Conservation (phyloP, 2,888 invertebrate species). For the Lapara coniferarum region DNA sequence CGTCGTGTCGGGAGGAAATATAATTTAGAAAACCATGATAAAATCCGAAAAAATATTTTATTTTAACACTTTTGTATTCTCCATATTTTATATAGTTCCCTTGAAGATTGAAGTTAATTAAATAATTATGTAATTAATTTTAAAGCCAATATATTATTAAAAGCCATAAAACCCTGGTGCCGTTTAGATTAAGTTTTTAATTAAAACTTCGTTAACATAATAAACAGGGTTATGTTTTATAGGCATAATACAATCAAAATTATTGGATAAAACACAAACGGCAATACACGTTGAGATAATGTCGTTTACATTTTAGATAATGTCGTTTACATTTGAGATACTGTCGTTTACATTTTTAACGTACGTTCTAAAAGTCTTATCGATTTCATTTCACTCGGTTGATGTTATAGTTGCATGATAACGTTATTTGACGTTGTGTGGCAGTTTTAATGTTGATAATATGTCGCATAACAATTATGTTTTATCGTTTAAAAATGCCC, state of each 20-base stretch:
- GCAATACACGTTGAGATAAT: not conserved
- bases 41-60: no score
- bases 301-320: conserved; percentile 5
- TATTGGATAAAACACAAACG: not conserved
- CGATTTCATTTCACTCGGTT: conserved; percentile 9
- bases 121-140: not conserved
- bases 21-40: no score
- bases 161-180: not conserved
- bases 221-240: not conserved
- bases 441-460: conserved; percentile 15
- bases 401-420: conserved; percentile 2
- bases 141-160: not conserved
- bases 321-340: not conserved
- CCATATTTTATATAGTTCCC: not conserved
- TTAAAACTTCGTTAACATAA: conserved; percentile 5
- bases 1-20: no score
- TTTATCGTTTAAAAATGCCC: conserved; percentile 8
- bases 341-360: conserved; percentile 12
- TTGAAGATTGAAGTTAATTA: not conserved
- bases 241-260: not conserved
- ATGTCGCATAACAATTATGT: conserved; percentile 1
- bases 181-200: conserved; percentile 16
- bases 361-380: conserved; percentile 14
- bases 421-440: conserved; percentile 15
- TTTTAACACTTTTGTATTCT: no score